A percentile compares a stretch with the other conserved stretches of the same genome.
These are phyloP conservation scores for Eurois occulta DNA, from an alignment of 2,888 invertebrate species.

Conservation along the genomic window DNA sequence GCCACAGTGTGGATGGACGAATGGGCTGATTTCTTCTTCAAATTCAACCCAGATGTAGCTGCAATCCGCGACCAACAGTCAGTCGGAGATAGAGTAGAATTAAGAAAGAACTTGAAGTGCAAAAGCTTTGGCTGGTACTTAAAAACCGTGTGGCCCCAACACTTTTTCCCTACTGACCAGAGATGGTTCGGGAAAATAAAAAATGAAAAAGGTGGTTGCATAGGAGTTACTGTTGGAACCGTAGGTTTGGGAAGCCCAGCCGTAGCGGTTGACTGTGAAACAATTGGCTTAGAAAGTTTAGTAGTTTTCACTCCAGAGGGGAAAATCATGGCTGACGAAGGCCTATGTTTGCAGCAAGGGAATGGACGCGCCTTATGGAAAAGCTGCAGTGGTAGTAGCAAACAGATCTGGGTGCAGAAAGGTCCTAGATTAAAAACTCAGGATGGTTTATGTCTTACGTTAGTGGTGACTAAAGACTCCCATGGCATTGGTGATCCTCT, in stretches of 20 bases:
- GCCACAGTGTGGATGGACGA: slow-evolving; percentile 99
- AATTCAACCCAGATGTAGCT: slow-evolving; percentile 94
- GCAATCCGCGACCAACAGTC: slow-evolving; percentile 91
- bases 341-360: slow-evolving; percentile 94
- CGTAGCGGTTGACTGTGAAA: slow-evolving; percentile 91
- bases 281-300: slow-evolving; percentile 92
- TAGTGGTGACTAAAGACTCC: slow-evolving; percentile 73
- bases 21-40: slow-evolving; percentile 97
- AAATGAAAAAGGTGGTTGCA: slow-evolving; percentile 85
- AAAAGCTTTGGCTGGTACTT: slow-evolving; percentile 98
- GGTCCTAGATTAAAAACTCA: slow-evolving; percentile 83
- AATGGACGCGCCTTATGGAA: slow-evolving; percentile 93
- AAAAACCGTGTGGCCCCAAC: slow-evolving; percentile 98
- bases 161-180: slow-evolving; percentile 97
- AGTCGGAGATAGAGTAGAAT: slow-evolving; percentile 91
- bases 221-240: slow-evolving; percentile 85
- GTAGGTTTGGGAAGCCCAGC: slow-evolving; percentile 94
- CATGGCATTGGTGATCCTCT: slow-evolving; percentile 83
- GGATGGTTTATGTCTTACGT: slow-evolving; percentile 80
- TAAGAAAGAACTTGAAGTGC: slow-evolving; percentile 94
- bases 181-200: slow-evolving; percentile 97
- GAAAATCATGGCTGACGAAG: slow-evolving; percentile 96
- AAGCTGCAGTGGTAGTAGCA: slow-evolving; percentile 92
- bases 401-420: slow-evolving; percentile 93
- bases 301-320: slow-evolving; percentile 93